Evolutionary conservation across 2,113 vertebrate genomes (phyloP).

Genomic region (Prionailurus bengalensis): DNA sequence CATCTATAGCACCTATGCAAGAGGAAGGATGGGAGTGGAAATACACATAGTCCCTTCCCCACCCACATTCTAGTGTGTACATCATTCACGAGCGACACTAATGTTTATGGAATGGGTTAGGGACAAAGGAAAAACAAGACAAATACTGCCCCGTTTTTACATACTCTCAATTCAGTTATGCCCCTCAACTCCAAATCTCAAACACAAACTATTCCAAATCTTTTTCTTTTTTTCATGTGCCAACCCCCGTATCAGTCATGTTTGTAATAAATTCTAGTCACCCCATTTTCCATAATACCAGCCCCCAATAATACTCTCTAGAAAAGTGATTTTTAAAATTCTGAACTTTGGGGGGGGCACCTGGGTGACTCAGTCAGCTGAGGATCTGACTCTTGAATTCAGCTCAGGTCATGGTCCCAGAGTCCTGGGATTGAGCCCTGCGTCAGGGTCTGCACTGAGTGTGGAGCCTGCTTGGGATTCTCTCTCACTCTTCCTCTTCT

Average conservation of each 20-base stretch:
- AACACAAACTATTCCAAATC: not conserved
- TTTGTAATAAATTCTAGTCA: not conserved
- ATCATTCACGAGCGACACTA: not conserved
- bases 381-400: no score
- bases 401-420: no score
- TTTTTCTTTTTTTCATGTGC: not conserved
- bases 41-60: not conserved
- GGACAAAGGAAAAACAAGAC: not conserved
- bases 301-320: not conserved
- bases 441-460: no score
- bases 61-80: not conserved
- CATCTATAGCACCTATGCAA: not conserved
- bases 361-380: no score
- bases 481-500: no score
- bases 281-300: not conserved
- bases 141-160: not conserved
- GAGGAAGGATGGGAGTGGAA: not conserved
- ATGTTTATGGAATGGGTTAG: not conserved
- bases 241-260: not conserved
- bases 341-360: not conserved
- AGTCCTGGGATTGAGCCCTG: no score
- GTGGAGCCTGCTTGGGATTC: no score
- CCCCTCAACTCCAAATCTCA: not conserved
- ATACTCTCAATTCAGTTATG: not conserved
- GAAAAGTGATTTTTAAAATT: not conserved